Base-by-base conservation (phyloP, 2,113 vertebrate genomes). In the Micromys minutus region DNA sequence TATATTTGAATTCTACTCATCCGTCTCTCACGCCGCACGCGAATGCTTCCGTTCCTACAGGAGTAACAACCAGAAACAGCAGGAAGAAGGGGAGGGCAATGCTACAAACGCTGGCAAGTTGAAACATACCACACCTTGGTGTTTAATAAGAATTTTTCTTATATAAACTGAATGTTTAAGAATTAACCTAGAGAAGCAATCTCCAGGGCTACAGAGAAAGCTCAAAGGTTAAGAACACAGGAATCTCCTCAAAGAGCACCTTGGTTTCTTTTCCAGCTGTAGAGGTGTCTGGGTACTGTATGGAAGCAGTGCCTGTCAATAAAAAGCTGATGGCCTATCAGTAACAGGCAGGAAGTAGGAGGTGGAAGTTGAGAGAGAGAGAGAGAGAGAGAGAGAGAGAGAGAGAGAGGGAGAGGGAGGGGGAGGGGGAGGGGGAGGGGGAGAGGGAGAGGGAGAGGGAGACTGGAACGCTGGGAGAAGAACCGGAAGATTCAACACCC, bases 141-240 rank as follows among this genome's bases (percentile, higher is more conserved):
- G 69, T 94, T 91, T 77, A 92, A 42, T 19, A 83, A 47, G 13
- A 85, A 36, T 22, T 83, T 26, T 90, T 69, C 12, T 61, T 61
- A 74, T 21, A 71, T 24, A 50, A 74, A 59, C 19, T 81, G 50
- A 87, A 65, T 52, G 47, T 31, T 50, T 86, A 57, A 61, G 50
- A 75, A 94, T 91, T 71, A 83, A 87, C 65, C 61, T 67, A 21
- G 12, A 95, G 71, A 85, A 97, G 50, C 63, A 93, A 90, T 76
- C 87, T 87, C 87, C 31, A 96, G 42, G 83, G 19, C 42, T 67
- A 19, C 42, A 22, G 83, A 47, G 39, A 36, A 65, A 63, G 42
- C 9, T 34, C 29, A 65, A 12, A 34, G 61, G 29, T 36, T 65
- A 13, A 12, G 10, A 39, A 22, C 81, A 61, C n/a, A 45, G 19